phyloP scores from a whole-genome alignment of 1,140 invertebrate genomes.

The Bacillus rossius region DNA sequence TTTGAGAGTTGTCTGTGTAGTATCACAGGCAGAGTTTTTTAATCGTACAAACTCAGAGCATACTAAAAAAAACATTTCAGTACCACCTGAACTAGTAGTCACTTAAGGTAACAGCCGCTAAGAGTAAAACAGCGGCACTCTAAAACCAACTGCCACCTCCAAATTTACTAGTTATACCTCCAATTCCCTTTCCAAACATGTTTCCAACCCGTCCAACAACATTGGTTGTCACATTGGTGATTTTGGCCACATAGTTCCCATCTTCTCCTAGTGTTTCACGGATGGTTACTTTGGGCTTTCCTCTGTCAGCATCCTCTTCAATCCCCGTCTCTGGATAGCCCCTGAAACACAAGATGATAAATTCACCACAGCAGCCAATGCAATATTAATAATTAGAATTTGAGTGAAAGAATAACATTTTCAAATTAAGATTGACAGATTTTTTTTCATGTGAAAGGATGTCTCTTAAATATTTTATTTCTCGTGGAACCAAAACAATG shows the following conservation, averaged over 20 bases:
- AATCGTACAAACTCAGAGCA: conserved; percentile 21
- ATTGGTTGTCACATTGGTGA: conserved; percentile 65
- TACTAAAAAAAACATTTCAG: conserved; percentile 11
- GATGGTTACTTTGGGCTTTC: conserved; percentile 57
- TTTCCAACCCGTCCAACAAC: conserved; percentile 72
- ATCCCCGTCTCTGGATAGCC: conserved; percentile 51
- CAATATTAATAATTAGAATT: too few species aligned
- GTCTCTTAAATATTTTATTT: too few species aligned
- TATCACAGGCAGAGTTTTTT: conserved; percentile 24
- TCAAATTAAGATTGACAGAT: neutral
- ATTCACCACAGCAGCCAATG: too few species aligned
- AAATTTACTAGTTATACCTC: conserved; percentile 73
- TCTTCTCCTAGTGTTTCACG: conserved; percentile 56
- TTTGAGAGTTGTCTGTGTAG: neutral
- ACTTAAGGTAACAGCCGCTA: conserved; percentile 11
- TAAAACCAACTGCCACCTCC: conserved; percentile 69
- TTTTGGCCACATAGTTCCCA: conserved; percentile 57
- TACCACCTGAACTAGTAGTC: conserved; percentile 3
- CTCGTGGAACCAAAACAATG: too few species aligned
- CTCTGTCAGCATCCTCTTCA: conserved; percentile 53
- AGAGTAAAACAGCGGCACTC: conserved; percentile 11
- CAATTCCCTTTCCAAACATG: conserved; percentile 77
- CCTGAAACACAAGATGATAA: conserved; percentile 25
- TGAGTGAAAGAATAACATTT: too few species aligned
- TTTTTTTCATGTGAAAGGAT: conserved; percentile 7